phyloP scores from a whole-genome alignment of 2,113 vertebrate genomes.

The Cyrtonyx montezumae region DNA sequence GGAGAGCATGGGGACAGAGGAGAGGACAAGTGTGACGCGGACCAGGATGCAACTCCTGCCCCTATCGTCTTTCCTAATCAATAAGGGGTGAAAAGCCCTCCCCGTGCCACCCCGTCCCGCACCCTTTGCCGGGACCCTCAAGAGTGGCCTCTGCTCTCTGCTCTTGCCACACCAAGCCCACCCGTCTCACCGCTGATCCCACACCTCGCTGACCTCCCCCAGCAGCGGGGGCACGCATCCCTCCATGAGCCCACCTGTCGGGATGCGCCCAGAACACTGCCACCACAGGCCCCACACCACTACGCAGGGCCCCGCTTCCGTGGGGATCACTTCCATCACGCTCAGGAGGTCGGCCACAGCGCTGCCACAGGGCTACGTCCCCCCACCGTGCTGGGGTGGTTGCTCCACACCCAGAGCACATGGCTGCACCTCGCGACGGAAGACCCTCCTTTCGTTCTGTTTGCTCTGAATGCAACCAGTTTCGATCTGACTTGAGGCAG shows the following conservation, averaged over 20 bases:
- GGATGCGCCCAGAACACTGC: not conserved
- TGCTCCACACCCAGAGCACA: not conserved
- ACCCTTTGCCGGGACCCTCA: not conserved
- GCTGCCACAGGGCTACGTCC: not conserved
- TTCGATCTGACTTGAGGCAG: not conserved
- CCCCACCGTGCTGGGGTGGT: not conserved
- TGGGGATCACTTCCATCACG: not conserved
- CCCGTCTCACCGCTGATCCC: not conserved
- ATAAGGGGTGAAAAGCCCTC: not conserved
- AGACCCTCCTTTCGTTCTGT: not conserved
- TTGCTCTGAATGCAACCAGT: rapidly evolving
- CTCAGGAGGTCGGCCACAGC: not conserved
- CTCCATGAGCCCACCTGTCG: not conserved
- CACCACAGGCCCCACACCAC: not conserved
- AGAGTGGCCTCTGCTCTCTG: not conserved
- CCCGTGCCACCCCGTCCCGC: not conserved
- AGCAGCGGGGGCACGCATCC: not conserved
- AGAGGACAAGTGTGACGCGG: conserved; percentile 83
- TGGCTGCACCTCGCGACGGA: rapidly evolving
- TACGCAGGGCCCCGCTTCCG: not conserved
- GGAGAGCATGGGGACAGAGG: conserved; percentile 82
- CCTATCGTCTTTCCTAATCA: not conserved
- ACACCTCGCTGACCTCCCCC: not conserved
- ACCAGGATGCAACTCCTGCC: conserved; percentile 45
- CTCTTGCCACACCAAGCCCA: not conserved